phyloP scores from a whole-genome alignment of 2,797 vertebrate genomes.

The Meda fulgida region DNA sequence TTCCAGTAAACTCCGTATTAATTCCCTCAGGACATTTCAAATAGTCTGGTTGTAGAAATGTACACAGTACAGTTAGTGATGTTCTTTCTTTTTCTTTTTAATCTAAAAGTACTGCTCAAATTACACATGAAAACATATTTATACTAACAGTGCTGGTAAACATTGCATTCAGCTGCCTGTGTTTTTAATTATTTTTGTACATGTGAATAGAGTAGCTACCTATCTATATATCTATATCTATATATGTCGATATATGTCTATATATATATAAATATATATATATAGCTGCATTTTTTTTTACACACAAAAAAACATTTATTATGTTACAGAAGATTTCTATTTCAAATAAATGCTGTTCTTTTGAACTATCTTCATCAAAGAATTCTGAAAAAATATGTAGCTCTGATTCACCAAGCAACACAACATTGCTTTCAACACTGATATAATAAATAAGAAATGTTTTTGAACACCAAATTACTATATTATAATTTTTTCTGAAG shows the following conservation, averaged over 20 bases:
- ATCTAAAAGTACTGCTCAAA: constrained; percentile 11
- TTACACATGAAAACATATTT: constrained; percentile 31
- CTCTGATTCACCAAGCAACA: background rate
- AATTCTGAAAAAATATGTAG: background rate
- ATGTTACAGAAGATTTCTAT: background rate
- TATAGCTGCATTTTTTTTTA: background rate
- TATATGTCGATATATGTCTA: too few species aligned
- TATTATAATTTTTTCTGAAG: background rate
- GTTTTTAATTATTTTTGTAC: background rate
- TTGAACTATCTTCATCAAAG: background rate
- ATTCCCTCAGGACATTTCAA: constrained; percentile 37
- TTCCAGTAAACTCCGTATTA: constrained; percentile 6
- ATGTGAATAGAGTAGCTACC: background rate
- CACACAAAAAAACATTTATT: background rate
- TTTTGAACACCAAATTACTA: background rate
- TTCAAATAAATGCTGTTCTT: background rate
- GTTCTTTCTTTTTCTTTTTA: constrained; percentile 19
- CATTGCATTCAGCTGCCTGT: background rate
- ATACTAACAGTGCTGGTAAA: constrained; percentile 12
- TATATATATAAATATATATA: too few species aligned
- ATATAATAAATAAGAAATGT: background rate
- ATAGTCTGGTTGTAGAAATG: constrained; percentile 35
- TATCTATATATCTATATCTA: too few species aligned
- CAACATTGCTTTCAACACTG: background rate
- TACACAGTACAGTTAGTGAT: constrained; percentile 37